Evolutionary conservation across 2,113 vertebrate species (phyloP), one percentile per base, ranked within the genome.

Genomic region (Connochaetes taurinus): DNA sequence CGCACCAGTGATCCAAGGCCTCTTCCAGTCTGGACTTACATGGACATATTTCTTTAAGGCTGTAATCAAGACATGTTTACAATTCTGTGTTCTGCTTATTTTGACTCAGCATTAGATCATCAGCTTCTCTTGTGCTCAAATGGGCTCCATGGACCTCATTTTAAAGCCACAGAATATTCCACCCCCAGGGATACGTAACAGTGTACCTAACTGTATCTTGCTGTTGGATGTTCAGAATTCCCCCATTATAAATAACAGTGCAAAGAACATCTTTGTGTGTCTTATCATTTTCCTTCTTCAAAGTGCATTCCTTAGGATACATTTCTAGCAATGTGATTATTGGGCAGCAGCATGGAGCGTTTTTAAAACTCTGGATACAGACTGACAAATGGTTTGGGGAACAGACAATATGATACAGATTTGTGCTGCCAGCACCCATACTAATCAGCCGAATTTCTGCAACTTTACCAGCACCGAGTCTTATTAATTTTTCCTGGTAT

Each of bases 331-430:
- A 47, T 7, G 43, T 23, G 29, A 29, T 36, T 12, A 19, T 2
- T 1, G 15, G 53, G 36, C 7, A 74, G 12, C 19, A 33, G 29
- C 0, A 2, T 3, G 11, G 2, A 9, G 19, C 3, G 3, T 14
- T 33, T 31, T 29, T 27, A n/a, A 82, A 50, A 47, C 17, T 53
- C 71, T 29, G 4, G 33, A 13, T 21, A 43, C 27, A 15, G 10
- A 15, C 0, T 2, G 33, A 62, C 55, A 21, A 14, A n/a, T 0
- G 11, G 31, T 87, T 40, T 40, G 11, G 3, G 52, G 7, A 5
- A 31, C 16, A 67, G 45, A 76, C 5, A 8, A 2, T 4, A 17
- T 4, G 53, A 55, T 2, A 11, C 43, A 64, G 40, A 14, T 3
- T 16, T 1, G 1, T 25, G n/a, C 90, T 5, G 10, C 74, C 60